Base-by-base conservation (phyloP, 1,140 invertebrate genomes). In the Octopus sinensis region DNA sequence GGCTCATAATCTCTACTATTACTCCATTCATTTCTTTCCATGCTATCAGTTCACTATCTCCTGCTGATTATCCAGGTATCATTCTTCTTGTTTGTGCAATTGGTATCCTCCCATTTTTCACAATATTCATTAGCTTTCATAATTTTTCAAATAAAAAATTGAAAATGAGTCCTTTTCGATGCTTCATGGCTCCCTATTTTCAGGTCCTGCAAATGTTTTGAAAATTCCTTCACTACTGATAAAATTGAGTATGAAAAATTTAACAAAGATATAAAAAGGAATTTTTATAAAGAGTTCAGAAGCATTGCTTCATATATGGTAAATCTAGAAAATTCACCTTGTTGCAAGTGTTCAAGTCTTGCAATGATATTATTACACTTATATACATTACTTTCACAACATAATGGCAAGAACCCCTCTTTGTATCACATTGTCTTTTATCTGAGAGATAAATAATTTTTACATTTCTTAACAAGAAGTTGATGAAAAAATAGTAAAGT, bases 181-280 rank as follows among this genome's bases (percentile, higher is more conserved):
- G 76, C 76, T 77, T 77, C 76, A 51, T 77, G 76, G 51, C 12
- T 17, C 76, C 51, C 51, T 43, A 77, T 77, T 77, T 77, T 77
- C 51, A 12, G 76, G 4, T 77, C n/a, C 51, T 77, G 51, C 76
- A 77, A 77, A 77, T 30, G 76, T 43, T 77, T 77, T 77, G 76
- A 77, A 77, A 77, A 2, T 43, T 77, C 30, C 3, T 77, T 30
- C 4, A 77, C 76, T 23, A 12, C 12, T 77, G 76, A 12, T 23
- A 77, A 77, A 77, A 77, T 51, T 77, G 76, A 1, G 76, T 4
- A 77, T 30, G 10, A 77, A 77, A 4, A 77, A 77, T 77, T 77
- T 77, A 68, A 68, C 62, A 68, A n/a, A 68, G 62, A 3, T 68
- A 68, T 68, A 68, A 68, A 68, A 12, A n/a, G 62, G 62, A 68